These are phyloP conservation scores for Rhaphigaster nebulosa DNA, from an alignment of 2,888 invertebrate species.

Conservation along the genomic window DNA sequence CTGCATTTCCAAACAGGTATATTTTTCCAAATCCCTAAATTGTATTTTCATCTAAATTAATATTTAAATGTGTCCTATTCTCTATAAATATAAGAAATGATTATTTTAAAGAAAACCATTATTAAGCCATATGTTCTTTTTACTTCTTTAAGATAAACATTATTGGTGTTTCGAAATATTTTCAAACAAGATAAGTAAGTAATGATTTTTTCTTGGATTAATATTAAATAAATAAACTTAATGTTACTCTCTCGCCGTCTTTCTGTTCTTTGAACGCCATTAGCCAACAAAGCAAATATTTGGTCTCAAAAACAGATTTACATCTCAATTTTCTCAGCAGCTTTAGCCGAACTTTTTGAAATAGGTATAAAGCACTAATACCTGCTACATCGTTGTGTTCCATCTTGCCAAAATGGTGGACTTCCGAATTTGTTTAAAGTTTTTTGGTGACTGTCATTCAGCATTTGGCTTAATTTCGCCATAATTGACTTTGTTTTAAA, in stretches of 20 bases:
- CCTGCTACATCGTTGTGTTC: too few species aligned
- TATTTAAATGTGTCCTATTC: neutral
- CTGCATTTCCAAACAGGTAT: neutral
- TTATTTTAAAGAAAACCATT: neutral
- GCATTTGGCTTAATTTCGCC: too few species aligned
- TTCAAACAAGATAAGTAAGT: neutral
- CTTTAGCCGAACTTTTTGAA: too few species aligned
- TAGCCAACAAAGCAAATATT: too few species aligned
- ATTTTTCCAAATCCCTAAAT: neutral
- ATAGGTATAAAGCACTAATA: too few species aligned
- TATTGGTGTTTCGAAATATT: neutral
- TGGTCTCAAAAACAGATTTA: too few species aligned
- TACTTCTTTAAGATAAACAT: neutral
- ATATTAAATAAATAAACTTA: neutral
- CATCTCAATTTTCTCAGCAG: too few species aligned
- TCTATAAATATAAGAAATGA: neutral
- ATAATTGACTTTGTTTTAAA: too few species aligned
- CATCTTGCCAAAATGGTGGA: too few species aligned
- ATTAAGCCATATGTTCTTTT: neutral
- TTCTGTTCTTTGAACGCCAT: neutral
- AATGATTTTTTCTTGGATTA: neutral
- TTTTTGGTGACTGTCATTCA: too few species aligned
- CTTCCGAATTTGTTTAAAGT: too few species aligned
- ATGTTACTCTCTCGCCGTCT: neutral
- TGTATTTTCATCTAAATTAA: constrained; percentile 30